Base-by-base conservation (phyloP, 2,113 vertebrate genomes). In the Cariama cristata region DNA sequence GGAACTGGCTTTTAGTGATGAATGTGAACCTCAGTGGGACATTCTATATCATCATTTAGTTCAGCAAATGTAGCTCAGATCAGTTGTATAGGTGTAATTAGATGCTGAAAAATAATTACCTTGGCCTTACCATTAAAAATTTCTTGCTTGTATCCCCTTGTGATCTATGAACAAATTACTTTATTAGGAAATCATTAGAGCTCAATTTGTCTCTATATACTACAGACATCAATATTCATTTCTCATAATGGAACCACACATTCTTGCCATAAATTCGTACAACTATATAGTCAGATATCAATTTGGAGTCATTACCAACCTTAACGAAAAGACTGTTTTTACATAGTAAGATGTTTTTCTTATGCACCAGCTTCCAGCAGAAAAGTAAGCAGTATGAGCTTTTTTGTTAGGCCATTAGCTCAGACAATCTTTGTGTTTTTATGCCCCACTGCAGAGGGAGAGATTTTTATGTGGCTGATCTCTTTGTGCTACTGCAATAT, bases 161-260 rank as follows among this genome's bases (percentile, higher is more conserved):
- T 98, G 98, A 98, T 98, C 97, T 96, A 97, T 97, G 97, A 98
- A 97, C 95, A 98, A 98, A 99, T 98, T 98, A 97, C 96, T 98
- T 98, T 98, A 98, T 98, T 98, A 98, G 96, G 95, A 98, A 98
- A 98, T 97, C 98, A 98, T 98, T 98, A 98, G 95, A 98, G 90
- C 84, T 96, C 97, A 98, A 98, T 98, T 98, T 98, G 88, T 95
- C 97, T 98, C 94, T 97, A 93, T 97, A 88, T 93, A 93, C 69
- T 96, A 89, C 74, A 97, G 80, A 89, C 96, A 98, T 98, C 95
- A 97, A 97, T 98, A 98, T 98, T 98, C 74, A 97, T 98, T 98
- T 97, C 86, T 98, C 73, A 69, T 95, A 97, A 97, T 95, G 92
- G 95, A 97, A 93, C 84, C 96, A 67, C 50, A 96, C 76, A 77